phyloP scores from a whole-genome alignment of 2,113 vertebrate genomes.

The Syngnathus scovelli region DNA sequence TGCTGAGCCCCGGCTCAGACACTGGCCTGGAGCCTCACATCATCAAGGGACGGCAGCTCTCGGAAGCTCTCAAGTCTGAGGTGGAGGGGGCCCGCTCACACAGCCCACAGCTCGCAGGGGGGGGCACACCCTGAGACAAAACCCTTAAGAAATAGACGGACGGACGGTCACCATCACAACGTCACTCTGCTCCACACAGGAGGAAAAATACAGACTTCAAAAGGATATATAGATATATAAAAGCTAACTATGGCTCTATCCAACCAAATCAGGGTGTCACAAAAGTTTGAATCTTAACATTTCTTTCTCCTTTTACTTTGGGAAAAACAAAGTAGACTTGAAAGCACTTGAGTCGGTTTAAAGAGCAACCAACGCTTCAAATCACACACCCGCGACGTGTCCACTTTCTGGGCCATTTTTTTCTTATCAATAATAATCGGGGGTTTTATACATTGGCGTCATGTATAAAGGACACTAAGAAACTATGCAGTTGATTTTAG shows the following conservation, averaged over 20 bases:
- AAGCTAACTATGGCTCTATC: constrained; percentile 75
- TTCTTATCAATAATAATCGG: constrained; percentile 52
- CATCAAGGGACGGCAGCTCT: constrained; percentile 56
- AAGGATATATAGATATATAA: constrained; percentile 34
- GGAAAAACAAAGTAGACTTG: constrained; percentile 58
- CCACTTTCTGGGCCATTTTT: constrained; percentile 71
- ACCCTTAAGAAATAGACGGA: constrained; percentile 49
- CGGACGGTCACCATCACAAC: constrained; percentile 16
- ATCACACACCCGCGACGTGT: constrained; percentile 62
- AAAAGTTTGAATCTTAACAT: constrained; percentile 70
- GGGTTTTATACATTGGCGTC: constrained; percentile 63
- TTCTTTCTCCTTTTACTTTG: constrained; percentile 68
- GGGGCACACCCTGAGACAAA: constrained; percentile 57
- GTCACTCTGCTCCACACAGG: constrained; percentile 52
- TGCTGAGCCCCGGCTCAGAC: constrained; percentile 45
- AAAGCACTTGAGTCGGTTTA: constrained; percentile 62
- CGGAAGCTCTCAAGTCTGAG: constrained; percentile 51
- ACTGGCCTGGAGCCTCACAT: constrained; percentile 40
- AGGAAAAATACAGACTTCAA: constrained; percentile 54
- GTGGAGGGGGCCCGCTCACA: constrained; percentile 48
- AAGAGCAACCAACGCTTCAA: constrained; percentile 72
- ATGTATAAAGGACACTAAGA: constrained; percentile 59
- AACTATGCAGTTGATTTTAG: constrained; percentile 76
- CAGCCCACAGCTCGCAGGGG: constrained; percentile 58
- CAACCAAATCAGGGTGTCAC: constrained; percentile 81